These are phyloP conservation scores for Noctua pronuba DNA, from an alignment of 2,888 invertebrate genomes.

Conservation along the genomic window DNA sequence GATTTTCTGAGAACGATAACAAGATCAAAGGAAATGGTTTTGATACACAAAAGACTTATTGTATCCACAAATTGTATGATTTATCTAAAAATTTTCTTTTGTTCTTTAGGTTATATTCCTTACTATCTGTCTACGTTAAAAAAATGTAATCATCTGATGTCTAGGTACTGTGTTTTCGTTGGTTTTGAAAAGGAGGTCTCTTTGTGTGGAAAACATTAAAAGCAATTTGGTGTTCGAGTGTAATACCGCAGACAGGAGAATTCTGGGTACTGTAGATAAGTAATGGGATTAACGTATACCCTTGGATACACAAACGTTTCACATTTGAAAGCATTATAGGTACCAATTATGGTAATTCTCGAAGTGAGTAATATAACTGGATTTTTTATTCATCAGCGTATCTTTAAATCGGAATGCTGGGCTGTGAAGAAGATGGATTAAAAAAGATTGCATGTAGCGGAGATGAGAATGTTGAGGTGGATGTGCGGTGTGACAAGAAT, in stretches of 20 bases:
- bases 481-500: no score
- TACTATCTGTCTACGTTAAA: not conserved
- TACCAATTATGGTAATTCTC: conserved; percentile 58
- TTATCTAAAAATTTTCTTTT: conserved; percentile 34
- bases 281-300: conserved; percentile 59
- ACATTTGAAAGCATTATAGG: conserved; percentile 53
- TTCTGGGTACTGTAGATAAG: conserved; percentile 55
- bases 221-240: conserved; percentile 58
- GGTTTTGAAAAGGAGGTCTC: conserved; percentile 23
- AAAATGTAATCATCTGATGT: conserved; percentile 21
- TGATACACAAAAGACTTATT: conserved; percentile 31
- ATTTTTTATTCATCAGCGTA: conserved; percentile 28
- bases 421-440: no score
- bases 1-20: conserved; percentile 23
- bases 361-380: conserved; percentile 25
- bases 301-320: conserved; percentile 58
- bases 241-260: conserved; percentile 59
- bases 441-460: no score
- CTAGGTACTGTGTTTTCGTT: conserved; percentile 3
- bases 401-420: no score
- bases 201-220: conserved; percentile 42
- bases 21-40: conserved; percentile 36
- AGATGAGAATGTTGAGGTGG: no score
- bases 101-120: conserved; percentile 33
- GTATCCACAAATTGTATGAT: conserved; percentile 39